Evolutionary conservation across 2,797 vertebrate species (phyloP), one percentile per base, ranked within the genome.

Genomic region (Leptodactylus fallax): DNA sequence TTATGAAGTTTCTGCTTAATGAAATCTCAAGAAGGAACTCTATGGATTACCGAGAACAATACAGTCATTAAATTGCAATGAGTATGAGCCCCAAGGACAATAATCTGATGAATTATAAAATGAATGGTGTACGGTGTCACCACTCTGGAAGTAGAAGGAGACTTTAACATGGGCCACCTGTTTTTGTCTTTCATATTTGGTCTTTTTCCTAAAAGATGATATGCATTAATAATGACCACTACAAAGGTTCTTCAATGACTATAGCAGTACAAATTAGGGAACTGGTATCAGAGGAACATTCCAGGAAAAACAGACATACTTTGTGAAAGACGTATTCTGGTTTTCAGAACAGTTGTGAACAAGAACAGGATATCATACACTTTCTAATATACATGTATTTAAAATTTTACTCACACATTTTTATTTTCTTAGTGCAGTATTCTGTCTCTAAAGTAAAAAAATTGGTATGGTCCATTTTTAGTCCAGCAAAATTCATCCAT

Each of bases 71-170:
- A 77, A 53, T 23, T 77, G 53, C n/a, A 77, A 77, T 77, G 74
- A 77, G 45, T 6, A 8, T 19, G 45, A 71, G 69, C 45, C 27
- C 71, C 9, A 17, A 77, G 74, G 74, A 77, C 49, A 77, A 77
- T 77, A 53, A 77, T 77, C 21, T 53, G n/a, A 53, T 77, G 12
- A 77, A 77, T 76, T 76, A 76, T 76, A 76, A 23, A 77, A 53
- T 14, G 21, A 53, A 51, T 53, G 49, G 74, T 53, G 74, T 77
- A 23, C 11, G 47, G 47, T 77, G 21, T 51, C 74, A 77, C 74
- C 36, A 36, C 36, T 36, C 36, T 36, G 36, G 36, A 36, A 36
- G 36, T 19, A 76, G 17, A 76, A 76, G 9, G 16, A n/a, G 4
- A 9, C 16, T 19, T 72, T 17, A 6, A 45, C 23, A 21, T 12